A percentile compares a stretch with the other conserved stretches of the same genome.
phyloP scores from a whole-genome alignment of 2,888 invertebrate genomes.

The Norana najaformis region DNA sequence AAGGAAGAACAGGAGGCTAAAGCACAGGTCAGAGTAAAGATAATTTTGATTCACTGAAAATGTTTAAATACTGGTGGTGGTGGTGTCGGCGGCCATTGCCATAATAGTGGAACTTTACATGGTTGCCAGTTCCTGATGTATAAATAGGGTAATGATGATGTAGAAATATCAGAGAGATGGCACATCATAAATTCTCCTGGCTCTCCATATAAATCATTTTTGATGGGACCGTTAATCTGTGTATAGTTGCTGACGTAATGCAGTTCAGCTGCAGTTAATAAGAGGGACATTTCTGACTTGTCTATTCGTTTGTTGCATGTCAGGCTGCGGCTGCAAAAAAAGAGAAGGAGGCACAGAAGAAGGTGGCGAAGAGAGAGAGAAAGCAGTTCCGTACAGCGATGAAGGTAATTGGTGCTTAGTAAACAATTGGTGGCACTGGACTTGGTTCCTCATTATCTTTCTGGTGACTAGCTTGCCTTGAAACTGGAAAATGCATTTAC shows the following conservation, averaged over 20 bases:
- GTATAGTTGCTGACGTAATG: background rate
- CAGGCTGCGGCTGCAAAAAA: slow-evolving; percentile 80
- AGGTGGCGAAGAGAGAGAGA: slow-evolving; percentile 82
- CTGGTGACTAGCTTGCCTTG: no score
- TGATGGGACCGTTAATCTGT: background rate
- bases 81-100: no score
- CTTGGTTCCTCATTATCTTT: no score
- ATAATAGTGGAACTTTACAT: no score
- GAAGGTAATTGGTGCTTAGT: slow-evolving; percentile 41
- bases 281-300: background rate
- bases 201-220: background rate
- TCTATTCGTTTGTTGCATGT: slow-evolving; percentile 23
- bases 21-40: slow-evolving; percentile 49
- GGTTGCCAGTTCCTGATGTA: no score
- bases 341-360: slow-evolving; percentile 83
- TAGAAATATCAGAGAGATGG: background rate
- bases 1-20: slow-evolving; percentile 70
- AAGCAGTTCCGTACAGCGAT: slow-evolving; percentile 65
- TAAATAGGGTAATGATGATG: no score
- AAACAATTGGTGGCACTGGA: background rate
- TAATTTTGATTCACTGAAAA: background rate
- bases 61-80: background rate
- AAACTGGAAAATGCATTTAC: background rate
- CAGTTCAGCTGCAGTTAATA: background rate
- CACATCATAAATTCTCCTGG: background rate